Percentiles rank a stretch among this genome's conserved stretches.
These are phyloP conservation scores for Echinarachnius parma DNA, from an alignment of 53 echinoderm and acorn worm species.

Conservation along the genomic window DNA sequence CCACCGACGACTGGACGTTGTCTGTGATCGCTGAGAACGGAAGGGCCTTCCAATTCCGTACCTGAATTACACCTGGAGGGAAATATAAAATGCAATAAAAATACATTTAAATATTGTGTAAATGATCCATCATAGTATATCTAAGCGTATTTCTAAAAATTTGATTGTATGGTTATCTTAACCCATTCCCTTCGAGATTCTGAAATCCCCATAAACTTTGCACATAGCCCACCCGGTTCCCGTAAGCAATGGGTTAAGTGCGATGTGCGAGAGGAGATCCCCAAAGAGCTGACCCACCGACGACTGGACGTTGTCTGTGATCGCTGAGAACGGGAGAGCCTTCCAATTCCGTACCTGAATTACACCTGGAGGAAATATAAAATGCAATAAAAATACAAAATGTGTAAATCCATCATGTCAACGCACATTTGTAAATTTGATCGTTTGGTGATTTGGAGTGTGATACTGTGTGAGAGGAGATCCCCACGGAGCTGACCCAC, in stretches of 20 bases:
- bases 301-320: constrained; percentile 77
- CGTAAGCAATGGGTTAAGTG: too few species aligned
- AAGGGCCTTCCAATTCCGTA: constrained; percentile 93
- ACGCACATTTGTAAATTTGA: too few species aligned
- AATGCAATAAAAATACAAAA: too few species aligned
- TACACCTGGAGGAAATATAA: constrained; percentile 62
- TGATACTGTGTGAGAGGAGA: constrained; percentile 83
- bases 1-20: constrained; percentile 75
- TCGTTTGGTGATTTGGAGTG: constrained; percentile 50
- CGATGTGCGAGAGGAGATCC: constrained; percentile 84
- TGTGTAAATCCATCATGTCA: too few species aligned
- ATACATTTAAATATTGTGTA: too few species aligned
- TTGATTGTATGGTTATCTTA: too few species aligned
- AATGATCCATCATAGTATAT: too few species aligned
- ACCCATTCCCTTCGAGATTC: too few species aligned
- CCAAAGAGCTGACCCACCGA: constrained; percentile 86
- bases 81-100: too few species aligned
- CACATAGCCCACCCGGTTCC: too few species aligned
- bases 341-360: constrained; percentile 97
- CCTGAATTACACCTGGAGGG: constrained; percentile 75
- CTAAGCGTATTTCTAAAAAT: too few species aligned
- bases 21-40: constrained; percentile 80
- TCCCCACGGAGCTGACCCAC: constrained; percentile 86
- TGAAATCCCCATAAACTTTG: too few species aligned
- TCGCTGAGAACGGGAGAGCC: constrained; percentile 69